Evolutionary conservation across 2,888 invertebrate species (phyloP), one percentile per base, ranked within the genome.

Genomic region (Philopedon plagiatum): DNA sequence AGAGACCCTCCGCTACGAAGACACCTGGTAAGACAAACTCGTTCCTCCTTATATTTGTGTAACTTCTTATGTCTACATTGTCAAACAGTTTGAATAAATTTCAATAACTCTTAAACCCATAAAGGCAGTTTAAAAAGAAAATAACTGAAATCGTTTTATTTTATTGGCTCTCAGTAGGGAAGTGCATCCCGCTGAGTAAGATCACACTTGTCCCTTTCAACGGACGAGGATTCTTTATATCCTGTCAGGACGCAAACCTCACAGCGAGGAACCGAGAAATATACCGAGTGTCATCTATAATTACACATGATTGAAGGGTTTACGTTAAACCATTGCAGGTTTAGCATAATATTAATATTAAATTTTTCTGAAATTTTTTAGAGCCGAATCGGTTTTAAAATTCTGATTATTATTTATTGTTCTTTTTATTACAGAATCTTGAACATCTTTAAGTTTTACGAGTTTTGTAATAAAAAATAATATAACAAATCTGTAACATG

Each of bases 161-260:
- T 83, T 83, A 82, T 82, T 82, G 80, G 81, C 49, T 80, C 79
- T 78, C 81, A 77, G 80, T 81, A 81, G 83, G 83, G 81, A 78
- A 81, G 79, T 78, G 72, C 76, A 68, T 80, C 79, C 79, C 77
- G 82, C 80, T 64, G 83, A 66, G 81, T 70, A 78, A 78, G 80
- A 82, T 83, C 83, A 82, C 83, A 83, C 83, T 83, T 83, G 83
- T 82, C 83, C 81, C 83, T 82, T 82, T 83, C 82, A 82, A 81
- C 82, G 81, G 78, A 80, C 78, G 76, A 58, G 76, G 76, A 80
- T 80, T 80, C 79, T 81, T 83, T 82, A 81, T 80, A 77, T 75
- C 77, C 71, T 46, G 61, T 71, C 71, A 71, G 44, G 56, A 61
- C 23, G 39, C 19, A 29, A 65, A 61, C 44, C 58, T 57, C 70